Conservation (phyloP, 2,797 vertebrate genomes). For the Sebastes itinus region DNA sequence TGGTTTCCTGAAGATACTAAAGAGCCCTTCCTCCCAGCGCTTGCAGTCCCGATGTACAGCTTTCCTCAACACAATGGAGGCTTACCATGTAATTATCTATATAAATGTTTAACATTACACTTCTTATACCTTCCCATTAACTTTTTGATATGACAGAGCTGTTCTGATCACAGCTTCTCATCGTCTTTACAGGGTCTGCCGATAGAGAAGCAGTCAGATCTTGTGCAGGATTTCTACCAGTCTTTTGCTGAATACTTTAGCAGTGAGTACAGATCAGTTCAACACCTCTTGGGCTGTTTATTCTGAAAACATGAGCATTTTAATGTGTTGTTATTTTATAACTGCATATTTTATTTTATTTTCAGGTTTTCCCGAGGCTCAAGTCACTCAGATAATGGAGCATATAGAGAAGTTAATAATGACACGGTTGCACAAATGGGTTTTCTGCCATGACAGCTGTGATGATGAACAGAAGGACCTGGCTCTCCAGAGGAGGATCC, state of each 20-base stretch:
- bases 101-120: not conserved
- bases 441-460: conserved; percentile 85
- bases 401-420: conserved; percentile 86
- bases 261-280: conserved; percentile 66
- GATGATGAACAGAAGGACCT: conserved; percentile 86
- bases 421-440: conserved; percentile 86
- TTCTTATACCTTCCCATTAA: not conserved
- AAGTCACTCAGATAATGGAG: conserved; percentile 81
- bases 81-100: conserved; percentile 77
- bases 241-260: conserved; percentile 78
- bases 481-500: conserved; percentile 81
- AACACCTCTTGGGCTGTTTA: not conserved
- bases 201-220: conserved; percentile 84
- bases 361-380: conserved; percentile 78
- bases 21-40: conserved; percentile 78
- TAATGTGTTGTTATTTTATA: not conserved
- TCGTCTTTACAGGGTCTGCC: conserved; percentile 71
- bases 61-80: conserved; percentile 85
- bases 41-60: conserved; percentile 81
- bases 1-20: conserved; percentile 83
- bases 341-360: not conserved
- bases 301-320: not conserved
- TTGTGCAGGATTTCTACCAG: conserved; percentile 85
- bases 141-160: not conserved
- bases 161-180: not conserved